phyloP scores from a whole-genome alignment of 2,888 invertebrate species.

The Deladenus siricidicola region DNA sequence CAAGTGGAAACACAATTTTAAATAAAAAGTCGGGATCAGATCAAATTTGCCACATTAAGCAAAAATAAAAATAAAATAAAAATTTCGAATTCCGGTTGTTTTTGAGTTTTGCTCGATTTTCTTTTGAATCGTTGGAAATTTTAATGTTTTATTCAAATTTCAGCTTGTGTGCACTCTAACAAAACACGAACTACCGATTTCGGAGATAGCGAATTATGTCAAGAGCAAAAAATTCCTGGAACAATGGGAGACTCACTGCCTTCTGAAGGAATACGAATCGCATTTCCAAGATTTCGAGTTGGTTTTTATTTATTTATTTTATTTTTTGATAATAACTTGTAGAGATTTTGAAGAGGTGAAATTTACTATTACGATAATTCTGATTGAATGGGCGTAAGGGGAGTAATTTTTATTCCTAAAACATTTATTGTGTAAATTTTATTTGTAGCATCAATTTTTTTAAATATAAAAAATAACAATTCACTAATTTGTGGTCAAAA shows the following conservation, averaged over 20 bases:
- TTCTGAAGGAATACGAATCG: conserved; percentile 2
- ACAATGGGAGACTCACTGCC: background rate
- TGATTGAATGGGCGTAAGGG: background rate
- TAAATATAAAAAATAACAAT: no score
- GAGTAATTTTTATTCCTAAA: no score
- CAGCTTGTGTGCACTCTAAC: conserved; percentile 3
- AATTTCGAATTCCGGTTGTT: no score
- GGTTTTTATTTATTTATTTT: no score
- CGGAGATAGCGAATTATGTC: conserved; percentile 2
- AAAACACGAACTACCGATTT: conserved; percentile 1
- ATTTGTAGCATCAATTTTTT: background rate
- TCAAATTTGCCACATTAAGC: no score
- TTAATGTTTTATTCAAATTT: background rate
- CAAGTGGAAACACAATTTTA: no score
- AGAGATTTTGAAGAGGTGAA: background rate
- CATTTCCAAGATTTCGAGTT: conserved; percentile 1
- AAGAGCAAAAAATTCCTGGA: background rate
- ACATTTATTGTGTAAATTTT: no score
- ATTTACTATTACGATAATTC: background rate
- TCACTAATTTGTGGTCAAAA: background rate
- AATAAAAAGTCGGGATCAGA: no score
- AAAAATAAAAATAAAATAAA: no score
- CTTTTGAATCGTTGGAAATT: background rate
- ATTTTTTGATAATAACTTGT: no score
- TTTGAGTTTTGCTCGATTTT: background rate